These are phyloP conservation scores for Coelopa pilipes DNA, from an alignment of 2,888 invertebrate genomes.

Conservation along the genomic window DNA sequence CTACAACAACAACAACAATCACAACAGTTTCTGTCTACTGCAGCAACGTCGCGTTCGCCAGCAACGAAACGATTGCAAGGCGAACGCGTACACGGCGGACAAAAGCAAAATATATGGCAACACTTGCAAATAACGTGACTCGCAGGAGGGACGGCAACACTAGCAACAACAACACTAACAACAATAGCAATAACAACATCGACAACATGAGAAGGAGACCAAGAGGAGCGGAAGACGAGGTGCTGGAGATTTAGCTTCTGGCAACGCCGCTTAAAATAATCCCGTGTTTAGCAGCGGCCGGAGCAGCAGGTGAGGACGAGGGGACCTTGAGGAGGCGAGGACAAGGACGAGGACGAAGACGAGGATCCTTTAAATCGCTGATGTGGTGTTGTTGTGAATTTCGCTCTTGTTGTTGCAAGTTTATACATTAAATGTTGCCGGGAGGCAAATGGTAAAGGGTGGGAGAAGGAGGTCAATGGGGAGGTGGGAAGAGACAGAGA, in stretches of 20 bases:
- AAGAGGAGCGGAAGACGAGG: too few species aligned
- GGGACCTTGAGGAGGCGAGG: background rate
- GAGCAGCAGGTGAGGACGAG: slow-evolving; percentile 19
- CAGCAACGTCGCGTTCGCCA: background rate
- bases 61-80: background rate
- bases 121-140: slow-evolving; percentile 61
- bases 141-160: slow-evolving; percentile 5
- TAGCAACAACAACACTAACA: too few species aligned
- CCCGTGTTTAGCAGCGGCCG: slow-evolving; percentile 40
- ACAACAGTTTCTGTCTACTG: background rate
- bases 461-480: background rate
- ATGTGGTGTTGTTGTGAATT: too few species aligned
- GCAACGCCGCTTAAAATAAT: too few species aligned
- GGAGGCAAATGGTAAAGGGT: too few species aligned
- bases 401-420: too few species aligned
- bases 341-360: background rate
- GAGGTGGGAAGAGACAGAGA: background rate
- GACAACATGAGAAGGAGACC: too few species aligned
- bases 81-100: background rate
- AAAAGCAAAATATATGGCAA: slow-evolving; percentile 52
- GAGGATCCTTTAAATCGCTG: background rate
- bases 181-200: too few species aligned
- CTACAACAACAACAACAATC: too few species aligned
- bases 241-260: too few species aligned
- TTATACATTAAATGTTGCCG: too few species aligned